Conservation (phyloP, 2,888 invertebrate species). For the Melanostoma scalare region DNA sequence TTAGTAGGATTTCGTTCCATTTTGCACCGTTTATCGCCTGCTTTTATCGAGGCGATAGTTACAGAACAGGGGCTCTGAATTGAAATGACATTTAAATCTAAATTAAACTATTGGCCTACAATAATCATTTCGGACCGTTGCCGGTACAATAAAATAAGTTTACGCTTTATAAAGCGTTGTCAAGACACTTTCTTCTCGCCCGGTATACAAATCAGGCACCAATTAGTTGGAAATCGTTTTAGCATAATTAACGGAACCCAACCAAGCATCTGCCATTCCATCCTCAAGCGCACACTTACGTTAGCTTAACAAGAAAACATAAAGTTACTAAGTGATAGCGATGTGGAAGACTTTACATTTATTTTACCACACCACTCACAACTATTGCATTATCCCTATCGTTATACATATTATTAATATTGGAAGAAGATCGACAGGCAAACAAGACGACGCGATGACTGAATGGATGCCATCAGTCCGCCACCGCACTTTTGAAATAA, state of each 20-base stretch:
- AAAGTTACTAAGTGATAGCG: slow-evolving; percentile 60
- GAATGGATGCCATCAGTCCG: slow-evolving; percentile 53
- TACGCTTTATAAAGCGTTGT: slow-evolving; percentile 51
- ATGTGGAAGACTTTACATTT: slow-evolving; percentile 56
- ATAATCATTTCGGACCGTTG: background rate
- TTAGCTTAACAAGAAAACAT: background rate
- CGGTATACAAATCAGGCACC: slow-evolving; percentile 42
- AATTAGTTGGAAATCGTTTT: slow-evolving; percentile 63
- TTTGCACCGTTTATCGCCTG: too few relatives aligned
- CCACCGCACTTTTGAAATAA: slow-evolving; percentile 18
- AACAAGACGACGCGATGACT: slow-evolving; percentile 55
- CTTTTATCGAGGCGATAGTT: too few relatives aligned
- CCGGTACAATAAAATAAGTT: slow-evolving; percentile 64
- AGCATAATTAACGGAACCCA: slow-evolving; percentile 65
- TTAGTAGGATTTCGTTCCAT: too few relatives aligned
- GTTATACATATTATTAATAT: slow-evolving; percentile 45
- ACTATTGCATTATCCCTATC: slow-evolving; percentile 59
- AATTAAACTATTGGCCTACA: too few relatives aligned
- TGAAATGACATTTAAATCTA: too few relatives aligned
- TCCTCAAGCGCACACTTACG: slow-evolving; percentile 36
- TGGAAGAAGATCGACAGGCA: slow-evolving; percentile 35
- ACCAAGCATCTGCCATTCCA: slow-evolving; percentile 50
- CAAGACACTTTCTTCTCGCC: slow-evolving; percentile 37
- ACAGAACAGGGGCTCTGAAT: too few relatives aligned
- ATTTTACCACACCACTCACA: slow-evolving; percentile 69